phyloP scores from a whole-genome alignment of 2,888 invertebrate genomes.

The Unio pictorum region DNA sequence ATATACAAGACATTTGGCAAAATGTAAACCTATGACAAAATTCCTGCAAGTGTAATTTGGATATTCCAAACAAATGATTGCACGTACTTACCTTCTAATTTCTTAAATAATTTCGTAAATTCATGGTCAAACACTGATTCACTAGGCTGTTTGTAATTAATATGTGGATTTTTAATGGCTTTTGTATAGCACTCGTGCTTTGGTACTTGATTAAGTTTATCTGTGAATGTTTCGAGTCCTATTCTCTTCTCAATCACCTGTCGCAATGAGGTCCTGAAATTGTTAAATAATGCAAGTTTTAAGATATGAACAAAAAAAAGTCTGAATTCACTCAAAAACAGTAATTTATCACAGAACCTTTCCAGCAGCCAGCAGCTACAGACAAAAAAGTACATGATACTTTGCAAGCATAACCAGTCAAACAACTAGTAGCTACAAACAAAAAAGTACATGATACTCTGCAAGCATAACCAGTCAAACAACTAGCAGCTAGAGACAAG shows the following conservation, averaged over 20 bases:
- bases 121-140: conserved; percentile 94
- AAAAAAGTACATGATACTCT: too few relatives aligned
- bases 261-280: conserved; percentile 79
- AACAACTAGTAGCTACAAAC: too few relatives aligned
- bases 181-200: conserved; percentile 92
- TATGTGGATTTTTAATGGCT: conserved; percentile 94
- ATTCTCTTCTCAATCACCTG: conserved; percentile 91
- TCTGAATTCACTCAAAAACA: too few relatives aligned
- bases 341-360: too few relatives aligned
- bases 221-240: conserved; percentile 87
- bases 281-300: background rate
- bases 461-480: too few relatives aligned
- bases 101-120: conserved; percentile 92
- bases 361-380: too few relatives aligned
- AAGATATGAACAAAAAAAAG: too few relatives aligned
- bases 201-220: conserved; percentile 88
- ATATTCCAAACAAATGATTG: background rate
- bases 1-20: background rate
- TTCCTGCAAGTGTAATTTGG: background rate
- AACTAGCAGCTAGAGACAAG: too few relatives aligned
- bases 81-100: conserved; percentile 70
- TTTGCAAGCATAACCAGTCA: too few relatives aligned
- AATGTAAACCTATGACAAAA: background rate
- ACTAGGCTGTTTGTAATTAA: conserved; percentile 81
- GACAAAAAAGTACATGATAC: too few relatives aligned